Percentiles rank a stretch among this genome's conserved stretches.
Evolutionary conservation across 2,113 vertebrate species (phyloP).

Genomic region (Toxotes chatareus): DNA sequence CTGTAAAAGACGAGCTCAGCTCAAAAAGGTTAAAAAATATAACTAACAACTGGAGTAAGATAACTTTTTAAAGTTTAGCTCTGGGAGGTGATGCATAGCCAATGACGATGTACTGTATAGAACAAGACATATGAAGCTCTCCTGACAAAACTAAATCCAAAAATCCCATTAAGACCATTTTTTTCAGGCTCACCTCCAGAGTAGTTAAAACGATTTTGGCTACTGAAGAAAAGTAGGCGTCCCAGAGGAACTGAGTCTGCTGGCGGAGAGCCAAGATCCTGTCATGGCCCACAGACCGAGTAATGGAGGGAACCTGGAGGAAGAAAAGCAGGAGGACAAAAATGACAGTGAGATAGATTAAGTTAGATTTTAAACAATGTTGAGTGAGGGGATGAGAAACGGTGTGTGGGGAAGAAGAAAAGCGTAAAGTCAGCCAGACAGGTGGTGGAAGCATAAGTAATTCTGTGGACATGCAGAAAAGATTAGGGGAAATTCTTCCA

Average conservation of each 20-base stretch:
- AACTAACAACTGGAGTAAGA: constrained; percentile 37
- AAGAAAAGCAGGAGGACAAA: constrained; percentile 19
- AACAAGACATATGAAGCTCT: constrained; percentile 43
- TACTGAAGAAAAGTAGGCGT: constrained; percentile 87
- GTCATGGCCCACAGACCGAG: constrained; percentile 81
- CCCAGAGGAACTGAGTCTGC: constrained; percentile 87
- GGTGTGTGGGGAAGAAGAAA: not conserved
- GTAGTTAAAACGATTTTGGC: constrained; percentile 87
- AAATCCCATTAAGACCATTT: constrained; percentile 45
- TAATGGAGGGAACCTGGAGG: constrained; percentile 84
- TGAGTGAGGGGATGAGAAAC: constrained; percentile 19
- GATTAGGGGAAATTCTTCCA: constrained; percentile 43
- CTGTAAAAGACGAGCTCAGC: constrained; percentile 11
- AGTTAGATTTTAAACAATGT: constrained; percentile 48
- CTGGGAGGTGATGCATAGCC: constrained; percentile 45
- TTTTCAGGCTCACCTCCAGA: constrained; percentile 81
- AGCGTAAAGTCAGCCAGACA: not conserved
- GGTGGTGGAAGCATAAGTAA: constrained; percentile 54
- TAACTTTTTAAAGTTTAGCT: constrained; percentile 39
- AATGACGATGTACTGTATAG: not conserved
- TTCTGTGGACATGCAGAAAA: constrained; percentile 48
- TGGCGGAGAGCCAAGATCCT: constrained; percentile 83
- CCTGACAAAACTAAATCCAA: constrained; percentile 44
- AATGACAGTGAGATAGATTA: constrained; percentile 53
- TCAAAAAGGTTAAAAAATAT: constrained; percentile 11